phyloP scores from a whole-genome alignment of 2,113 vertebrate species.

The Ariopsis seemanni region DNA sequence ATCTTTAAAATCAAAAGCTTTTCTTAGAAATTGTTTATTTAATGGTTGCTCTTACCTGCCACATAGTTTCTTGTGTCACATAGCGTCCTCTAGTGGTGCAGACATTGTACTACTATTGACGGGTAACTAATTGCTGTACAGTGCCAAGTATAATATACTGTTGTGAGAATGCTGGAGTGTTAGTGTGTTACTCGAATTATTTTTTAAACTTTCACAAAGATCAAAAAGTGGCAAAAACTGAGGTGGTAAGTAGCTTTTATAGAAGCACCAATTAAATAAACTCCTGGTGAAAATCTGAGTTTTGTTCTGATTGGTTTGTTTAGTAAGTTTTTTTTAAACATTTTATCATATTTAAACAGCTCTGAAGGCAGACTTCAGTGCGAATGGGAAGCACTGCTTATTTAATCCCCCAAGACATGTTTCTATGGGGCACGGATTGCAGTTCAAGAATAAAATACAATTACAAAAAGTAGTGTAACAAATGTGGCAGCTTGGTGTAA shows the following conservation, averaged over 20 bases:
- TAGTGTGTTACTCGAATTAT: conserved; percentile 53
- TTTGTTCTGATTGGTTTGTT: conserved; percentile 58
- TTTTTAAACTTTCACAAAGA: not conserved
- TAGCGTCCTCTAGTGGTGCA: conserved; percentile 68
- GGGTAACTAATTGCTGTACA: conserved; percentile 50
- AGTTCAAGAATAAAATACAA: not conserved
- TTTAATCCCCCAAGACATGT: not conserved
- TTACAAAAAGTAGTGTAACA: too few relatives aligned
- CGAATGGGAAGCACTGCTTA: not conserved
- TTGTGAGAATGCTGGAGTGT: not conserved
- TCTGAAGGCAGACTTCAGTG: conserved; percentile 3
- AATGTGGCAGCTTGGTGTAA: not conserved
- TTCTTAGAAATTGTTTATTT: not conserved
- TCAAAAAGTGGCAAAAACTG: not conserved
- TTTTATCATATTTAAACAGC: conserved; percentile 42
- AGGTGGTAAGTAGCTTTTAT: conserved; percentile 12
- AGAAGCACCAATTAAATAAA: conserved; percentile 45
- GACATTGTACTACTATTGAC: conserved; percentile 56
- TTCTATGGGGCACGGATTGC: not conserved
- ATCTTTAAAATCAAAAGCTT: conserved; percentile 22
- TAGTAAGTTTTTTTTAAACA: conserved; percentile 53
- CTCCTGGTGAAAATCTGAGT: conserved; percentile 54
- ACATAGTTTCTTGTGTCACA: conserved; percentile 45
- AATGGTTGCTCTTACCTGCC: not conserved
- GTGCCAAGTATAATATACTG: not conserved